phyloP scores from a whole-genome alignment of 2,888 invertebrate genomes.

The Antheraea assamensis region DNA sequence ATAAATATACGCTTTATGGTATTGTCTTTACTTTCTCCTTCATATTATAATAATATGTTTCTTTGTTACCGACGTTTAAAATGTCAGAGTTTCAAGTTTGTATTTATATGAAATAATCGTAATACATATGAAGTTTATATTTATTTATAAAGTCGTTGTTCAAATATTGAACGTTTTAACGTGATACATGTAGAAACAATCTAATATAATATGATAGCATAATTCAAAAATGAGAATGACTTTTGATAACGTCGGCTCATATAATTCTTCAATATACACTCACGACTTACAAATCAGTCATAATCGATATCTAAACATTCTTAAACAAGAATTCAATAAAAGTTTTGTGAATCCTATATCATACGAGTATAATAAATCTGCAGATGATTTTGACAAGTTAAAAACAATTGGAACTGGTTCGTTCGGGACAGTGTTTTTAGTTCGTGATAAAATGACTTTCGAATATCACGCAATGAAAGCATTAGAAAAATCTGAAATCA shows the following conservation, averaged over 20 bases:
- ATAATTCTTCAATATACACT: conserved; percentile 38
- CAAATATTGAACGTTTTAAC: neutral
- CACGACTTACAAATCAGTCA: conserved; percentile 51
- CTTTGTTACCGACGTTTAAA: neutral
- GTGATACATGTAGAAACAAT: neutral
- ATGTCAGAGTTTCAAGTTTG: conserved; percentile 3
- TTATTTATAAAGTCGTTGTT: neutral
- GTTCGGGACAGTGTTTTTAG: conserved; percentile 91
- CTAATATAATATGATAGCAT: conserved; percentile 7
- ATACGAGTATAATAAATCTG: conserved; percentile 42
- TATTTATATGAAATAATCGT: neutral
- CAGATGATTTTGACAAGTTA: conserved; percentile 86
- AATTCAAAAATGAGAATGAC: conserved; percentile 36
- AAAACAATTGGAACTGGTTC: conserved; percentile 92
- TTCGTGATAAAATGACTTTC: conserved; percentile 82
- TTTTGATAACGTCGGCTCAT: conserved; percentile 39
- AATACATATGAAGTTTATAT: neutral
- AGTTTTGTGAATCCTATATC: conserved; percentile 33
- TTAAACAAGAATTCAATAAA: conserved; percentile 58
- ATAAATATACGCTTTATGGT: neutral
- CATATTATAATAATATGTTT: neutral
- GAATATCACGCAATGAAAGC: conserved; percentile 92
- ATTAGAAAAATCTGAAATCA: conserved; percentile 90
- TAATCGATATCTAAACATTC: conserved; percentile 51
- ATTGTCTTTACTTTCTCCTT: neutral